Conservation (phyloP, 2,113 vertebrate genomes). For the Ceratotherium simum region DNA sequence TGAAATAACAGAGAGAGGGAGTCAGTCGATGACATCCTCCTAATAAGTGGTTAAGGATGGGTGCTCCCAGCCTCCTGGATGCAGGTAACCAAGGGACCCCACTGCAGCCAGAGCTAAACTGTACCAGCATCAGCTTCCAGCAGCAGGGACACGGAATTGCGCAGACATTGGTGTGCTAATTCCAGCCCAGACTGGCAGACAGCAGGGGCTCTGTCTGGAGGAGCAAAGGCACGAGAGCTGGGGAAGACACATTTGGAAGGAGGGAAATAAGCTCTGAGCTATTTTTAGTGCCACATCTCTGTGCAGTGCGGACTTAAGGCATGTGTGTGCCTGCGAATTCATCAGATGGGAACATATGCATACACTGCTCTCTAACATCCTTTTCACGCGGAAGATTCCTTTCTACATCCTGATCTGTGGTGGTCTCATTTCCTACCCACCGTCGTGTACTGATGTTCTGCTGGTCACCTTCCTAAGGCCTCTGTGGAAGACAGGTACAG, state of each 20-base stretch:
- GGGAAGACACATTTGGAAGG: slow-evolving; percentile 26
- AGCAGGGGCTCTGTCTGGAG: slow-evolving; percentile 64
- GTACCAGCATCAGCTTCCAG: background rate
- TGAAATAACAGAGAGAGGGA: slow-evolving; percentile 52
- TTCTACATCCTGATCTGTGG: background rate
- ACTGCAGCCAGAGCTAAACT: background rate
- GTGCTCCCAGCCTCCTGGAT: background rate
- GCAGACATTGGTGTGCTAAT: slow-evolving; percentile 41
- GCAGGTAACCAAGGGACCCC: slow-evolving; percentile 48
- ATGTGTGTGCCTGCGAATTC: slow-evolving; percentile 13
- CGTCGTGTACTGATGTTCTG: background rate
- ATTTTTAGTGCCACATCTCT: slow-evolving; percentile 72
- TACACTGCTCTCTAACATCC: background rate
- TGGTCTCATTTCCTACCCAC: background rate
- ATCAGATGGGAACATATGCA: slow-evolving; percentile 37
- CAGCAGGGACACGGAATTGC: background rate
- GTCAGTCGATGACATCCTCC: background rate
- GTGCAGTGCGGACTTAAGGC: slow-evolving; percentile 16
- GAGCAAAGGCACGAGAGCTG: slow-evolving; percentile 40
- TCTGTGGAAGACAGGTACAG: background rate
- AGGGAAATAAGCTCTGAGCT: slow-evolving; percentile 68
- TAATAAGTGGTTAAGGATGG: background rate
- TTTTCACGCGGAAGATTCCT: background rate
- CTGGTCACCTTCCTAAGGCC: background rate
- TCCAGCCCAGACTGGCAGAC: slow-evolving; percentile 61